A percentile compares a stretch with the other conserved stretches of the same genome.
Conservation (phyloP, 2,113 vertebrate species). For the Aviceda subcristata region DNA sequence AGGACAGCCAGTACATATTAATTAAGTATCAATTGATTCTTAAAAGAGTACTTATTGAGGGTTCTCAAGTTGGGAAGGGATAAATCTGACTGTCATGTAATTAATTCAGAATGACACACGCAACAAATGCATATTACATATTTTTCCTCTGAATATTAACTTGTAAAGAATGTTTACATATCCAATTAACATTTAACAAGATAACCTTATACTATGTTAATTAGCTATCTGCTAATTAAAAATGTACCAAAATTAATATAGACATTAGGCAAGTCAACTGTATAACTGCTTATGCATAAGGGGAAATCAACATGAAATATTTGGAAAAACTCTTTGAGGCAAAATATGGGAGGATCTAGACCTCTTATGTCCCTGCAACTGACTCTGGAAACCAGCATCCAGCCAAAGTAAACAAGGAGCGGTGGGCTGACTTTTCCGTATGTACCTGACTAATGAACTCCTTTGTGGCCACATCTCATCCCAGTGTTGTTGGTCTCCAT, state of each 20-base stretch:
- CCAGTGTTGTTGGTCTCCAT: not conserved
- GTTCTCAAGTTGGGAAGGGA: constrained; percentile 63
- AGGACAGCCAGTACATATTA: constrained; percentile 66
- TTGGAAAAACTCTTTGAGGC: not conserved
- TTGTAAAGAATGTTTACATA: constrained; percentile 70
- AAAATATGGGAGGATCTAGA: not conserved
- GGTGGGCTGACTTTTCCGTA: not conserved
- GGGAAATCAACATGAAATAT: not conserved
- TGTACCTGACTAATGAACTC: not conserved
- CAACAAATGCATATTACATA: constrained; percentile 46
- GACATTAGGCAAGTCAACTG: constrained; percentile 27
- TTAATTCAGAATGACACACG: constrained; percentile 66
- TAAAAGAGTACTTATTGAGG: constrained; percentile 69
- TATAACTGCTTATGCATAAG: not conserved
- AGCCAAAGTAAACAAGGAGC: not conserved
- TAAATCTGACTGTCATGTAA: constrained; percentile 64
- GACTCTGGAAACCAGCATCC: not conserved
- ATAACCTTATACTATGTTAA: constrained; percentile 63
- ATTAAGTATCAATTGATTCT: constrained; percentile 75
- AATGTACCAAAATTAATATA: constrained; percentile 56
- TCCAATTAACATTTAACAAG: constrained; percentile 71
- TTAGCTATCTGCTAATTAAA: constrained; percentile 65
- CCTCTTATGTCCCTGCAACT: not conserved
- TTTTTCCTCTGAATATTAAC: constrained; percentile 62
- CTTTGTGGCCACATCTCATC: not conserved